Base-by-base conservation (phyloP, 2,797 vertebrate genomes). In the Euthynnus affinis region DNA sequence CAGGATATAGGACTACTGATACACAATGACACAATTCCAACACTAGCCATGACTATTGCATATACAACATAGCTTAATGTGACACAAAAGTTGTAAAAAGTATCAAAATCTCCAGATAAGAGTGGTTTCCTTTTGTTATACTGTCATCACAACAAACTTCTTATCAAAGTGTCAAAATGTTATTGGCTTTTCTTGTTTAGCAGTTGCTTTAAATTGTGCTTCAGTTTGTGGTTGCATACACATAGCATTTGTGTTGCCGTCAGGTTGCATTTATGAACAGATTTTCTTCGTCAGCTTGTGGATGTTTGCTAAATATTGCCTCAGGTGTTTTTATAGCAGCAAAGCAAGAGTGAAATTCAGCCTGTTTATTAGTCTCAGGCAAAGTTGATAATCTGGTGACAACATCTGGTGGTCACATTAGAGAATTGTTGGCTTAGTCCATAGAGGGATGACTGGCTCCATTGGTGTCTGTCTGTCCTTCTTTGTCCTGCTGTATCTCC, bases 321-420 rank as follows among this genome's bases (percentile, higher is more conserved):
- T 89, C 81, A 91, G 89, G 78, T 91, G 78, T 78, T 85, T 87
- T 90, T 52, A 49, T 23, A 68, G 70, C 79, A 57, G 60, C n/a
- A 71, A 78, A 67, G 59, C 59, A 64, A 72, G 66, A 85, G 51
- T 81, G 72, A 84, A 80, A 81, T 83, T 73, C 75, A 71, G 77
- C 62, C 40, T 88, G 89, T 90, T 90, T 90, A 87, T 90, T 88
- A 88, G 87, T 84, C 80, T 71, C 77, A 88, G 68, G 59, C 74
- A 40, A 82, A 82, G 83, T 65, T 82, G 86, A 91, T 90, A 84
- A 90, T 92, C 92, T 82, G 71, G 87, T 92, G 92, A 93, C 92
- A 90, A 93, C 91, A 92, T 93, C 93, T 94, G 89, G 84, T 78
- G 87, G 91, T 92, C 92, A 91, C 91, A 89, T 79, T 85, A 93